Base-by-base conservation (phyloP, 2,888 invertebrate genomes). In the Plagodis dolabraria region DNA sequence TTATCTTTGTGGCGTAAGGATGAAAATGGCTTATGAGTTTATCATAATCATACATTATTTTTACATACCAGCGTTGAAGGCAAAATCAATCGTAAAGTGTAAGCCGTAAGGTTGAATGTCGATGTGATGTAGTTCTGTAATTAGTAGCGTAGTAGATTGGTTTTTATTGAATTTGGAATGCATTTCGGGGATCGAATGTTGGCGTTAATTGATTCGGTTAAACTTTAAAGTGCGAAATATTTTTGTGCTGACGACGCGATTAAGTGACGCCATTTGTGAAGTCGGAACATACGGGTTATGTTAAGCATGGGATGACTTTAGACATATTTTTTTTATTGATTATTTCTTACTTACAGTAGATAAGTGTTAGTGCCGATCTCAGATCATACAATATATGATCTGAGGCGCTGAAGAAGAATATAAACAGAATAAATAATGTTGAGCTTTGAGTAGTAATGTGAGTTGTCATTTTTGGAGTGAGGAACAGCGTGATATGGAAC, bases 41-140 rank as follows among this genome's bases (percentile, higher is more conserved):
- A 36, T 11, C 6, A 12, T 46, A 42, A 40, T 40, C 35, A n/a
- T 76, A 74, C 69, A 80, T 81, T 77, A 80, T 82, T 82, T 80
- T 71, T 70, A 65, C 55, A 58, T 67, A 7, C 11, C 44, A 47
- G 33, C 8, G 12, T 35, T 5, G 42, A 47, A 0, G 22, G 35
- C 0, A 67, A 52, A 59, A 44, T 56, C 34, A 44, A 54, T 43
- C 63, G 10, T 69, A 64, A 43, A 0, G 0, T 0, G 33, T 44
- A 33, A 5, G 7, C 0, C 0, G 0, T 43, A 57, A 33, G 22
- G 43, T 40, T 46, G 34, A 38, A 50, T 43, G 9, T 44, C 10
- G 6, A 33, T 0, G 7, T 33, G 12, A 34, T 12, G 44, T 53
- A 11, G 7, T 35, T 10, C 7, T 48, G 46, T 76, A 72, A 76